Evolutionary conservation across 2,888 invertebrate genomes (phyloP), one percentile per base, ranked within the genome.

Genomic region (Monoplex corrugatus): DNA sequence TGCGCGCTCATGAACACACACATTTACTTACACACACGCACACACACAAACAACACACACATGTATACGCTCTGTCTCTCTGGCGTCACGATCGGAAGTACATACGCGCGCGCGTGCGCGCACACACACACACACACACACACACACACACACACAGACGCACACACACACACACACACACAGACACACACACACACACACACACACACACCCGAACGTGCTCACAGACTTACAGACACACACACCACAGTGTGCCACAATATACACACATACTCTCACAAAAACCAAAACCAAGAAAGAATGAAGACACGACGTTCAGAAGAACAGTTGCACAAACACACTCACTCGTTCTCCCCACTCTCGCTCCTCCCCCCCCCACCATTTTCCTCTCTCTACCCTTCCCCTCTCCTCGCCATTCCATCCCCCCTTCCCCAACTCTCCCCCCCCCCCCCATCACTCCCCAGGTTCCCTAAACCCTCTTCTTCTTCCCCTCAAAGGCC

Each of bases 131-230:
- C 63, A 68, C 63, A 68, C 63, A 68, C n/a, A 68, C 63, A n/a
- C n/a, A n/a, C n/a, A n/a, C n/a, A n/a, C n/a, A n/a, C n/a, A n/a
- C n/a, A n/a, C n/a, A 16, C 16, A n/a, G n/a, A n/a, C n/a, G n/a
- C 16, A 16, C 50, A 50, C 50, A 50, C 50, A 50, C 50, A 50
- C 50, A 50, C 50, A 50, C 50, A 50, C 50, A 50, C 50, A 50
- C 50, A 50, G 16, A 50, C 50, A 50, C 50, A 50, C 50, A 75
- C 75, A 75, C 75, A 75, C n/a, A 75, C 75, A 75, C 75, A 75
- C 75, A 75, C 75, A 75, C 75, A 75, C 75, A 75, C 75, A 2
- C 75, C 13, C 23, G 13, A n/a, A 3, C 75, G 5, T 16, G 13
- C 23, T 35, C 75, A 75, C 75, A 28, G 23, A 16, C 75, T 75